Evolutionary conservation across 2,888 invertebrate species (phyloP).

Genomic region (Netelia inedita): DNA sequence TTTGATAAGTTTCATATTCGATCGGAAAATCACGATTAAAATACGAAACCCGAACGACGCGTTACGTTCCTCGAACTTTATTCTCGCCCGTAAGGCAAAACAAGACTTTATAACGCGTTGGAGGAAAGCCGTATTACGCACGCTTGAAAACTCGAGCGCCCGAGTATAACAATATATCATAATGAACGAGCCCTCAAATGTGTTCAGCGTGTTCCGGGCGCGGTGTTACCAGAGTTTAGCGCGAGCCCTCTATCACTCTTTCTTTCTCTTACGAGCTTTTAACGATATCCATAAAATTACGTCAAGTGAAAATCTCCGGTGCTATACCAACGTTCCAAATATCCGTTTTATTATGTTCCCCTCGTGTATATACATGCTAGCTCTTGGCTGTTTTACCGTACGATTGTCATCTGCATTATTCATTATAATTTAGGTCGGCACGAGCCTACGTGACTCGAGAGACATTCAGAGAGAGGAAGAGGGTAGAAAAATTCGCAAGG

Average conservation of each 20-base stretch:
- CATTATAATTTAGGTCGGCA: constrained; percentile 19
- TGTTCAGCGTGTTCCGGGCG: background rate
- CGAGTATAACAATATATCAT: background rate
- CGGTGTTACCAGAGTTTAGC: background rate
- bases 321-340: constrained; percentile 55
- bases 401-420: constrained; percentile 37
- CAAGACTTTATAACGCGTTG: background rate
- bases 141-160: background rate
- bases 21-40: background rate
- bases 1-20: too few relatives aligned
- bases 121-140: background rate
- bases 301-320: constrained; percentile 60
- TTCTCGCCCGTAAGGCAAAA: background rate
- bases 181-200: background rate
- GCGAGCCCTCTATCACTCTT: background rate
- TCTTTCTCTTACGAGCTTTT: background rate
- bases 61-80: background rate
- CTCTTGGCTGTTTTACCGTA: background rate
- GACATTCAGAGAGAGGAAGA: background rate
- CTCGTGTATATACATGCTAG: background rate
- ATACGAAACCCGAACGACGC: background rate
- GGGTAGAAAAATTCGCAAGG: background rate
- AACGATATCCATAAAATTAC: background rate
- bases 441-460: background rate
- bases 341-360: constrained; percentile 45